A percentile compares a stretch with the other conserved stretches of the same genome.
Conservation (phyloP, 2,113 vertebrate genomes). For the Siniperca chuatsi region DNA sequence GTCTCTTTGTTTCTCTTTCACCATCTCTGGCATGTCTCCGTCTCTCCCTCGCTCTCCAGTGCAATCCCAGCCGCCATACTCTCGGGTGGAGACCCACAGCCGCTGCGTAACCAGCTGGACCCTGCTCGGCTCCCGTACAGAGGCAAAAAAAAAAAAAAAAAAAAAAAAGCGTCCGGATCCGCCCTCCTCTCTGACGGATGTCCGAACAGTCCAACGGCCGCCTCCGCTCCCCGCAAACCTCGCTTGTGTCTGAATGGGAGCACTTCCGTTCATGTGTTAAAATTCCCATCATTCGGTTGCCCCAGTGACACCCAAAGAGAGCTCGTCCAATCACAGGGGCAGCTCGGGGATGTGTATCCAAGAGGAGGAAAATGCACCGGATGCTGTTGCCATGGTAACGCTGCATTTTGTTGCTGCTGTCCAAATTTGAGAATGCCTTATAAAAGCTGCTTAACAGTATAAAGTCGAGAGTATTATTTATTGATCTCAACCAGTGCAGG, state of each 20-base stretch:
- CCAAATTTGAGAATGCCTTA: constrained; percentile 33
- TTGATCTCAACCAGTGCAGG: background rate
- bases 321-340: constrained; percentile 71
- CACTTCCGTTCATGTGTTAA: constrained; percentile 80
- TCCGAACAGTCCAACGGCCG: constrained; percentile 68
- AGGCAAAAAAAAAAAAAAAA: background rate
- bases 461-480: constrained; percentile 18
- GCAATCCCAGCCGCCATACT: constrained; percentile 83
- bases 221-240: constrained; percentile 29
- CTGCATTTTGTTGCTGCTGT: constrained; percentile 44
- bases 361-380: constrained; percentile 70
- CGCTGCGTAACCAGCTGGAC: constrained; percentile 77
- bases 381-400: constrained; percentile 87
- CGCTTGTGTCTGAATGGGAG: constrained; percentile 58
- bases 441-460: constrained; percentile 2
- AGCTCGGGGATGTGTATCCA: constrained; percentile 69
- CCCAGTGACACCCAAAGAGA: constrained; percentile 70
- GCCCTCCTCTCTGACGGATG: constrained; percentile 66
- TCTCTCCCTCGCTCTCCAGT: constrained; percentile 68
- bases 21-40: constrained; percentile 65
- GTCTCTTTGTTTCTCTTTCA: constrained; percentile 68
- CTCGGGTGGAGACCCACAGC: constrained; percentile 85
- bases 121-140: constrained; percentile 73
- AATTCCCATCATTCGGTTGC: constrained; percentile 79
- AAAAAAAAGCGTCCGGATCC: constrained; percentile 16